Percentiles rank a stretch among this genome's conserved stretches.
Evolutionary conservation across 2,888 invertebrate genomes (phyloP).

Genomic region (Flexamia atlantica): DNA sequence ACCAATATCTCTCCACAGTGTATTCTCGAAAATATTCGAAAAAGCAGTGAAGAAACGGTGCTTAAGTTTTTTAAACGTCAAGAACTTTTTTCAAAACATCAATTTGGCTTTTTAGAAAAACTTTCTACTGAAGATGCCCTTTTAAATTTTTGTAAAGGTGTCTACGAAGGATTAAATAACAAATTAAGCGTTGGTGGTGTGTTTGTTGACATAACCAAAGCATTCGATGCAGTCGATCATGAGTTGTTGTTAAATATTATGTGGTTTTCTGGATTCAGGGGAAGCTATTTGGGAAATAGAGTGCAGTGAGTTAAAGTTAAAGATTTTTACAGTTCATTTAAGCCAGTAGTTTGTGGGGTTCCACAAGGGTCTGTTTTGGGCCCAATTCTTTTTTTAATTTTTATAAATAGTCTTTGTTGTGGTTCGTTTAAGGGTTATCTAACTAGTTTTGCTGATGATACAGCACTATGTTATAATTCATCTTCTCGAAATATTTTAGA

Average conservation of each 20-base stretch:
- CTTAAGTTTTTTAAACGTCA: not conserved
- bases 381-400: not conserved
- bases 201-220: not conserved
- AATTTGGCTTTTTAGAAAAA: not conserved
- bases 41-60: not conserved
- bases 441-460: not conserved
- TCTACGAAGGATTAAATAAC: not conserved
- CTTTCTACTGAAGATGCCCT: not conserved
- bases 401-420: not conserved
- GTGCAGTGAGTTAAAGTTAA: constrained; percentile 5
- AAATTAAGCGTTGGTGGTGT: not conserved
- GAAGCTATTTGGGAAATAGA: not conserved
- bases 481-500: not conserved
- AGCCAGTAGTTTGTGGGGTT: not conserved
- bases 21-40: constrained; percentile 18
- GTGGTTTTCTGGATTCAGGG: not conserved
- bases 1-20: not conserved
- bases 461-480: not conserved
- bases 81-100: not conserved
- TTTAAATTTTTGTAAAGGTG: not conserved
- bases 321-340: not conserved
- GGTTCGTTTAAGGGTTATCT: not conserved
- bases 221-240: not conserved
- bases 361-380: constrained; percentile 36
- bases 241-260: not conserved